Evolutionary conservation across 2,797 vertebrate species (phyloP).

Genomic region (Lagocephalus sceleratus): DNA sequence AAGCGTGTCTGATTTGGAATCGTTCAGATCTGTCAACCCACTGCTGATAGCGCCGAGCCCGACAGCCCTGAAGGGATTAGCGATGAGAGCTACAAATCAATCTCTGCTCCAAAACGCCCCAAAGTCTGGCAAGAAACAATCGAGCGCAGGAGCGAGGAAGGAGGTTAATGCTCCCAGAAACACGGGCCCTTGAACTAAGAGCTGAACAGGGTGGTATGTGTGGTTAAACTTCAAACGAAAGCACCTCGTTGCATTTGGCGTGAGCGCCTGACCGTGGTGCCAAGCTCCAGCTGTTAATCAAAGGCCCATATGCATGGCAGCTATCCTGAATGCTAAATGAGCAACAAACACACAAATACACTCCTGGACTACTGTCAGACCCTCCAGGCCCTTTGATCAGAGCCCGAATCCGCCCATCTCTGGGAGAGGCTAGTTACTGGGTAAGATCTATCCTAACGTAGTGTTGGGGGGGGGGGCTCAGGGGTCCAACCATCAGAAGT

Average conservation of each 20-base stretch:
- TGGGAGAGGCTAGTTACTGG: conserved; percentile 9
- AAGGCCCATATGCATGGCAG: conserved; percentile 57
- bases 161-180: conserved; percentile 8
- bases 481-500: too few relatives aligned
- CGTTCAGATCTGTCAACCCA: conserved; percentile 41
- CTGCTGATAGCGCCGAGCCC: conserved; percentile 36
- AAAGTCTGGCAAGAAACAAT: conserved; percentile 20
- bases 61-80: conserved; percentile 38
- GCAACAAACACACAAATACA: conserved; percentile 1
- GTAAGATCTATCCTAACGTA: conserved; percentile 9
- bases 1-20: conserved; percentile 31
- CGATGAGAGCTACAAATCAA: conserved; percentile 18
- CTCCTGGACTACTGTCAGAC: conserved; percentile 32
- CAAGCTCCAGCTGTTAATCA: conserved; percentile 63
- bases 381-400: conserved; percentile 55
- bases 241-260: conserved; percentile 52
- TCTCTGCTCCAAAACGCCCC: conserved; percentile 32
- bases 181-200: too few relatives aligned
- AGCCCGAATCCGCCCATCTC: conserved; percentile 42
- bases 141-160: neutral
- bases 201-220: neutral
- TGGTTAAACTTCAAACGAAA: conserved; percentile 59
- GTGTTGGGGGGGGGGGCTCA: too few relatives aligned
- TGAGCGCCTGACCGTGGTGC: conserved; percentile 38
- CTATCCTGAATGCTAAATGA: conserved; percentile 50